Conservation (phyloP, 2,888 invertebrate species). For the Mesorhabditis belari region DNA sequence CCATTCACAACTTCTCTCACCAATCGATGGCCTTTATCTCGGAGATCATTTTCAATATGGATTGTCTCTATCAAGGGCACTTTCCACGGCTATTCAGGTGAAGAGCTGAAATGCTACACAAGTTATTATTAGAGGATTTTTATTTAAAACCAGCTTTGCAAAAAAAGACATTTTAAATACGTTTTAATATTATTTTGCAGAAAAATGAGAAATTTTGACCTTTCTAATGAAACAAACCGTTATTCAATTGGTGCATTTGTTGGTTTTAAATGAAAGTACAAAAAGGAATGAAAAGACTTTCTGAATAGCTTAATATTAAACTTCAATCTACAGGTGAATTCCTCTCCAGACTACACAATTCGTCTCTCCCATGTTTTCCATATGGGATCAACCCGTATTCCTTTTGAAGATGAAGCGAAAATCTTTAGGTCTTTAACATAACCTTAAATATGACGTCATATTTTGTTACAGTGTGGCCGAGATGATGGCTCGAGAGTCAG, state of each 20-base stretch:
- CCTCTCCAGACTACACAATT: slow-evolving; percentile 16
- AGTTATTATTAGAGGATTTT: too few relatives aligned
- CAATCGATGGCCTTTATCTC: slow-evolving; percentile 34
- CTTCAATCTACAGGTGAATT: slow-evolving; percentile 4
- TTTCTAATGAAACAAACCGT: too few relatives aligned
- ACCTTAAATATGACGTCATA: background rate
- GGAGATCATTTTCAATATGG: slow-evolving; percentile 29
- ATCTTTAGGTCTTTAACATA: slow-evolving; percentile 20
- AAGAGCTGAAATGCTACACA: too few relatives aligned
- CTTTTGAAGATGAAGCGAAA: slow-evolving; percentile 31
- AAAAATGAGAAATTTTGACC: too few relatives aligned
- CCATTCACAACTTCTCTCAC: slow-evolving; percentile 18
- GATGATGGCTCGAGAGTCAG: slow-evolving; percentile 30
- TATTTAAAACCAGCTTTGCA: too few relatives aligned
- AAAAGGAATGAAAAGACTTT: background rate
- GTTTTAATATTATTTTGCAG: too few relatives aligned
- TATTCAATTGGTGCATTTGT: too few relatives aligned
- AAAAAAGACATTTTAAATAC: too few relatives aligned
- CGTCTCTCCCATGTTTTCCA: slow-evolving; percentile 37
- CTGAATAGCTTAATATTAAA: too few relatives aligned
- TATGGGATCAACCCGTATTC: slow-evolving; percentile 19
- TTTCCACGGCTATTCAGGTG: background rate
- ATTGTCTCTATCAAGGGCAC: slow-evolving; percentile 14
- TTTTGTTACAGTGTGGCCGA: slow-evolving; percentile 26
- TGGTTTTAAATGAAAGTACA: background rate